These are phyloP conservation scores for Megaceryle maxima DNA, from an alignment of 2,113 vertebrate genomes.

Conservation along the genomic window DNA sequence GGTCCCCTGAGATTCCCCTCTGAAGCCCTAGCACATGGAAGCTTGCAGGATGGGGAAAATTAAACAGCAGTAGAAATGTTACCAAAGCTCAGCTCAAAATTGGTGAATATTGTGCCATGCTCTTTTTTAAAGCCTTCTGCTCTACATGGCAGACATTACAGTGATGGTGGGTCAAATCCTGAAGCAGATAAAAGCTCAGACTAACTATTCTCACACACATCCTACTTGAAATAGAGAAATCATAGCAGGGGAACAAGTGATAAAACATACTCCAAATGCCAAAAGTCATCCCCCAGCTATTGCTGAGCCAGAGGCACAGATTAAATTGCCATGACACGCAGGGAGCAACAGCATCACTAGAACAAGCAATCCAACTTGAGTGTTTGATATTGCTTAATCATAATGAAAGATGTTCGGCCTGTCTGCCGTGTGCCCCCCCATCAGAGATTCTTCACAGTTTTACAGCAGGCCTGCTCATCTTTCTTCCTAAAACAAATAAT, in stretches of 20 bases:
- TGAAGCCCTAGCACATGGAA: not conserved
- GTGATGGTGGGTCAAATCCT: not conserved
- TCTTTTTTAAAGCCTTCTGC: not conserved
- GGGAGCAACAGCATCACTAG: not conserved
- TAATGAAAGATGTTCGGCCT: not conserved
- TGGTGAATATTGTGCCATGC: not conserved
- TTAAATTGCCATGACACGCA: not conserved
- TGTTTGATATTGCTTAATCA: not conserved
- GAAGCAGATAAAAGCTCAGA: slow-evolving; percentile 1
- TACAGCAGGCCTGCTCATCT: not conserved
- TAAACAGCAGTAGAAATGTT: not conserved
- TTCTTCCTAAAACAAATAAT: slow-evolving; percentile 44
- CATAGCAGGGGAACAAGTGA: not conserved
- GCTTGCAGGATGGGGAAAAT: not conserved
- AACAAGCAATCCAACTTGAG: not conserved
- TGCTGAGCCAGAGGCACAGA: not conserved
- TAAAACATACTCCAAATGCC: slow-evolving; percentile 13
- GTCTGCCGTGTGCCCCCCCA: not conserved
- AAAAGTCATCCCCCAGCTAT: not conserved
- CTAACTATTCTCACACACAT: not conserved
- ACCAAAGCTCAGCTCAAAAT: not conserved
- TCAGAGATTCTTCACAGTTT: not conserved
- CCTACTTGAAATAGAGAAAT: not conserved
- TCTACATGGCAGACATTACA: not conserved
- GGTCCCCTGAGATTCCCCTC: not conserved